Evolutionary conservation across 2,888 invertebrate species (phyloP), one percentile per base, ranked within the genome.

Genomic region (Oligia strigilis): DNA sequence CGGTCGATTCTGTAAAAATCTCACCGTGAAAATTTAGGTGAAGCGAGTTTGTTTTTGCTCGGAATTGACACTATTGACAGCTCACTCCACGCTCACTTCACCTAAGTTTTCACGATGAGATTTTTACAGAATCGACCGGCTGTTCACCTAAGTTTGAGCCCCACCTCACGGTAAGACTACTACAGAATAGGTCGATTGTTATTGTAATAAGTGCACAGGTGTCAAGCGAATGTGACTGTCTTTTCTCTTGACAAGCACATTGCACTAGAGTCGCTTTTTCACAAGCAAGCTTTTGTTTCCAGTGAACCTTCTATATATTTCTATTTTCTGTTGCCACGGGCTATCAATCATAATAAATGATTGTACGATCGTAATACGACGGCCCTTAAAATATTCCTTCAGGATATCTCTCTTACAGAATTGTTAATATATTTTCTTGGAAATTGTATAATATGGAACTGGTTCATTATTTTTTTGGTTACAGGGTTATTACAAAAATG

Each of bases 281-380:
- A 70, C 29, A 52, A 49, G 2, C 40, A 77, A 40, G 23, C 6
- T 36, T 58, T 66, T 17, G 17, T 46, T n/a, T 17, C 0, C 29
- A 80, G 36, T 64, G 36, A 75, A 64, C 13, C 87, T 83, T 83
- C 73, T 86, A 62, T n/a, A 11, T 46, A 2, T 23, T 17, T 52
- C 2, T 52, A 19, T 43, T 14, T 19, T 49, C 4, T 66, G 19
- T 69, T 67, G 17, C 43, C 65, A 29, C 4, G n/a, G 6, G 60
- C 75, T 49, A 86, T 87, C 84, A 82, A 87, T 84, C 83, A 86
- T 82, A 80, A 82, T 88, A 85, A 80, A 84, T 77, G 77, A 78
- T 80, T 78, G 80, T 77, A 74, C 60, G 40, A 73, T 76, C 77
- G 65, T 67, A 75, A 73, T 81, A 82, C 23, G 74, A 58, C 43